A percentile compares a stretch with the other conserved stretches of the same genome.
Evolutionary conservation across 2,797 vertebrate genomes (phyloP).

Genomic region (Macroramphosus scolopax): DNA sequence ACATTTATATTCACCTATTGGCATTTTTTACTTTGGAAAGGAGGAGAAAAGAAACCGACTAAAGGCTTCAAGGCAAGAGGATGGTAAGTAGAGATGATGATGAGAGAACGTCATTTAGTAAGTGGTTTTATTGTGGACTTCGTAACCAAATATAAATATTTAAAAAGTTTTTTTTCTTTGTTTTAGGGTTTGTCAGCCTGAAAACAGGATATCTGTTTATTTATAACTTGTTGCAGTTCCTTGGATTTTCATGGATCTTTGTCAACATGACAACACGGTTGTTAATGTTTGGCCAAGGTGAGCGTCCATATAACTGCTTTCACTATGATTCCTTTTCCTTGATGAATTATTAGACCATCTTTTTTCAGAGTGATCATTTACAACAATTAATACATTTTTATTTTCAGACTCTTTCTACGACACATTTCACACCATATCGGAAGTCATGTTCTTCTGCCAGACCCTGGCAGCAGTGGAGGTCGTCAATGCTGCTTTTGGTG

Average conservation of each 20-base stretch:
- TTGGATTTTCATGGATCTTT: slow-evolving; percentile 98
- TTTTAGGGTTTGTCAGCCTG: slow-evolving; percentile 78
- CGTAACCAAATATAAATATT: no score
- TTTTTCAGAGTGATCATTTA: no score
- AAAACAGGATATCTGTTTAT: slow-evolving; percentile 88
- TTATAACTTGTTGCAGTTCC: slow-evolving; percentile 96
- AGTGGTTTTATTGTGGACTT: no score
- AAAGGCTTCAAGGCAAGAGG: slow-evolving; percentile 79
- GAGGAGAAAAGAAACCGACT: slow-evolving; percentile 89
- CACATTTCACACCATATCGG: slow-evolving; percentile 90
- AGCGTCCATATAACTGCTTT: slow-evolving; percentile 7
- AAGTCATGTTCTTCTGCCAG: slow-evolving; percentile 98
- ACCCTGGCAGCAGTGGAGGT: slow-evolving; percentile 88
- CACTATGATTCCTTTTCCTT: not conserved
- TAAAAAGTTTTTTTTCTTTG: slow-evolving; percentile 10
- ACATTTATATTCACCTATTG: no score
- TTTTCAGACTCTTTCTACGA: slow-evolving; percentile 91
- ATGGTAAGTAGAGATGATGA: slow-evolving; percentile 78
- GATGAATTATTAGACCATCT: not conserved
- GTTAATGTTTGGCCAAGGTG: slow-evolving; percentile 90
- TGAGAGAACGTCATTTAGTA: not conserved
- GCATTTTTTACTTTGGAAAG: slow-evolving; percentile 55
- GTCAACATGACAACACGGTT: slow-evolving; percentile 94
- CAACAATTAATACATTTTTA: no score
- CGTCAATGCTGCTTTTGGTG: slow-evolving; percentile 87